Evolutionary conservation across 2,888 invertebrate species (phyloP).

Genomic region (Merodon equestris): DNA sequence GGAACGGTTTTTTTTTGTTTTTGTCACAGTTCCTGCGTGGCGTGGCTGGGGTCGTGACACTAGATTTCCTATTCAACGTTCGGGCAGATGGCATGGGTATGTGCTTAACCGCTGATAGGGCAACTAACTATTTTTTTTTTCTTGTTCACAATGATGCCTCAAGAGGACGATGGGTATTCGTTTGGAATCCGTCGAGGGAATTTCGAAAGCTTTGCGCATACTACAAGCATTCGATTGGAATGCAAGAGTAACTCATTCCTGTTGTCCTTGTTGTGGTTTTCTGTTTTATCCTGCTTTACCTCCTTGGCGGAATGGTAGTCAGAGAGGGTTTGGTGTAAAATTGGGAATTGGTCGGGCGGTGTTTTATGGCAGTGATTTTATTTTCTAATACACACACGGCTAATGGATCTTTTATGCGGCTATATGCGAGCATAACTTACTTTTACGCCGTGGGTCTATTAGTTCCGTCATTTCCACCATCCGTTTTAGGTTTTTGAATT

Average conservation of each 20-base stretch:
- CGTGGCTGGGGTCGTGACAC: constrained; percentile 42
- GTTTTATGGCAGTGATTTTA: constrained; percentile 60
- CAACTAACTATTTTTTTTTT: constrained; percentile 38
- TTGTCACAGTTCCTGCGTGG: constrained; percentile 41
- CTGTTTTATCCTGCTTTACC: neutral
- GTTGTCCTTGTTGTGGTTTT: constrained; percentile 9
- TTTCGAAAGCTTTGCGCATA: constrained; percentile 64
- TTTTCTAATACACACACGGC: constrained; percentile 49
- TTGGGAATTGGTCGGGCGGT: constrained; percentile 48
- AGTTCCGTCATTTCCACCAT: constrained; percentile 32
- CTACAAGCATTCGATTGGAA: constrained; percentile 43
- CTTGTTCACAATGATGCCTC: constrained; percentile 4
- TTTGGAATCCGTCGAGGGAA: constrained; percentile 25
- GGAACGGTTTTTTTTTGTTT: constrained; percentile 16
- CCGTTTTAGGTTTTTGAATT: constrained; percentile 17
- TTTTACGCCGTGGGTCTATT: constrained; percentile 59
- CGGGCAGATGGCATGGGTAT: constrained; percentile 34
- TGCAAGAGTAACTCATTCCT: constrained; percentile 35
- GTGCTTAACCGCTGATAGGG: constrained; percentile 35
- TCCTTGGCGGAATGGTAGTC: too few species aligned
- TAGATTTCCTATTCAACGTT: constrained; percentile 34
- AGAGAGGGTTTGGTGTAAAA: constrained; percentile 48
- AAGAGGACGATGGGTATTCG: constrained; percentile 41
- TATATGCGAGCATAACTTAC: constrained; percentile 54
- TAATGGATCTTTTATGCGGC: constrained; percentile 66